Percentiles rank a stretch among this genome's conserved stretches.
Evolutionary conservation across 2,113 vertebrate genomes (phyloP).

Genomic region (Muntiacus reevesi): DNA sequence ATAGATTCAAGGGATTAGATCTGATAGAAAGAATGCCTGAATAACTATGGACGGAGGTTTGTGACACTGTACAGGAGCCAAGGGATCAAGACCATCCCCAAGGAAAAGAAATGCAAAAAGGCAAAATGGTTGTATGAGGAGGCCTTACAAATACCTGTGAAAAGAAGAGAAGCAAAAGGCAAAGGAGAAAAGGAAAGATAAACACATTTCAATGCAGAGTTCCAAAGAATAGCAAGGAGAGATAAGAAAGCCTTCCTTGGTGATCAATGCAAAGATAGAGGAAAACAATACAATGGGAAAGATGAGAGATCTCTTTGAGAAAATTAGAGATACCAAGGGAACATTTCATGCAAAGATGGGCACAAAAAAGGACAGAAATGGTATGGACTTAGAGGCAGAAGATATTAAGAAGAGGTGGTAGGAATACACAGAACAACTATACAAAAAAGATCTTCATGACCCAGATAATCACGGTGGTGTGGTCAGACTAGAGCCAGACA

Average conservation of each 20-base stretch:
- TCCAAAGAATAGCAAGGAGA: background rate
- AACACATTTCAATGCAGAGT: background rate
- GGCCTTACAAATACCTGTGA: background rate
- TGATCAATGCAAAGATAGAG: background rate
- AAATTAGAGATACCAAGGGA: background rate
- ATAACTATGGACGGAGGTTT: background rate
- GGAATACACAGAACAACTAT: background rate
- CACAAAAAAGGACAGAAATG: background rate
- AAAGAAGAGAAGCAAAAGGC: background rate
- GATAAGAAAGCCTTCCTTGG: background rate
- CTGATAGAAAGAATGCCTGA: background rate
- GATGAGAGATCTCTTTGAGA: background rate
- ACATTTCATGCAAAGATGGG: background rate
- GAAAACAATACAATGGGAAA: background rate
- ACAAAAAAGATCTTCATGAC: background rate
- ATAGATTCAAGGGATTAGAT: background rate
- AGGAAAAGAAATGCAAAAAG: background rate
- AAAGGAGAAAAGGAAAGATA: background rate
- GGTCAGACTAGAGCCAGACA: background rate
- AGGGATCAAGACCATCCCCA: background rate
- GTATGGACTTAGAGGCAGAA: background rate
- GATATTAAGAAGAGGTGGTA: background rate
- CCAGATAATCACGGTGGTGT: accelerated
- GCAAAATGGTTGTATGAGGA: background rate
- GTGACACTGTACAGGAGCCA: background rate